A percentile compares a stretch with the other conserved stretches of the same genome.
Evolutionary conservation across 2,113 vertebrate genomes (phyloP).

Genomic region (Rattus rattus): DNA sequence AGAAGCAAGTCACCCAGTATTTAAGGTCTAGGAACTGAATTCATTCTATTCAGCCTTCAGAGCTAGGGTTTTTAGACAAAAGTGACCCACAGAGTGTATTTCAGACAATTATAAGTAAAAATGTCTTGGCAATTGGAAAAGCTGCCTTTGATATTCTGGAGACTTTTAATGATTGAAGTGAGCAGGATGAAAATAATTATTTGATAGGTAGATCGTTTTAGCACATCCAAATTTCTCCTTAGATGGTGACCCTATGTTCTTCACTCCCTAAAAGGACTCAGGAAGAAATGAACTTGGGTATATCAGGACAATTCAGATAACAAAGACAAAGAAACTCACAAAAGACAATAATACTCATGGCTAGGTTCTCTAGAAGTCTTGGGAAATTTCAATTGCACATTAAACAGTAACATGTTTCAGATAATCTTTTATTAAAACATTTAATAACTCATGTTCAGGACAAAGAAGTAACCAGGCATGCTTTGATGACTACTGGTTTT

Average conservation of each 20-base stretch:
- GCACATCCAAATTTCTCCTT: not conserved
- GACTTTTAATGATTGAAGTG: not conserved
- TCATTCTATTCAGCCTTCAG: conserved; percentile 46
- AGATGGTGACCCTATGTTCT: not conserved
- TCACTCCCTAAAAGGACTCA: not conserved
- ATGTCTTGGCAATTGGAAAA: conserved; percentile 4
- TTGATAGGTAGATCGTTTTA: not conserved
- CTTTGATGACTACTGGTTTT: not conserved
- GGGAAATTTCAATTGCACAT: not conserved
- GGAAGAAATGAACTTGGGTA: conserved; percentile 17
- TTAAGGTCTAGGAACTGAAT: conserved; percentile 43
- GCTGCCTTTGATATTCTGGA: not conserved
- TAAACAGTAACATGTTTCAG: conserved; percentile 18
- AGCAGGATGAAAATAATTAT: not conserved
- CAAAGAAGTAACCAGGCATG: not conserved
- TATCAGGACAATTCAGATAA: not conserved
- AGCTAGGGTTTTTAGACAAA: not conserved
- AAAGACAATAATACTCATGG: not conserved
- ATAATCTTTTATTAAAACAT: not conserved
- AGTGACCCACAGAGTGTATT: conserved; percentile 47
- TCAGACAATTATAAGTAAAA: conserved; percentile 62
- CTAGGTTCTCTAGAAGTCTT: not conserved
- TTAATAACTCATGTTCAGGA: not conserved
- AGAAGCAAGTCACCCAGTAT: not conserved
- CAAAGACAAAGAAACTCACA: not conserved